phyloP scores from a whole-genome alignment of 2,113 vertebrate genomes.

The Phylloscopus trochiloides region DNA sequence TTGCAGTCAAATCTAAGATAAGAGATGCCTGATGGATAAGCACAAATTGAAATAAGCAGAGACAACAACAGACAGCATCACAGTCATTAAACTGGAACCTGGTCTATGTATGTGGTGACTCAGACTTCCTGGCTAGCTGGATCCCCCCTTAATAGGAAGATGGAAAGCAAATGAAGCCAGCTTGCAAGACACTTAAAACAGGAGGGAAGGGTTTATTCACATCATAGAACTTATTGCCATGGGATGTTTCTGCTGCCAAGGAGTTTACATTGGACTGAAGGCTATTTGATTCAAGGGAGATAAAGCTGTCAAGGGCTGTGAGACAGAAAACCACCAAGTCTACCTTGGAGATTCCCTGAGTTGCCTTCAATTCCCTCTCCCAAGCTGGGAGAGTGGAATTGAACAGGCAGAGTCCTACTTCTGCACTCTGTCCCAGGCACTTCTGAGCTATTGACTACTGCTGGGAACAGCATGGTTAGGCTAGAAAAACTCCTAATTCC shows the following conservation, averaged over 20 bases:
- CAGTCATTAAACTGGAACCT: neutral
- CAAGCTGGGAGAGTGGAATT: neutral
- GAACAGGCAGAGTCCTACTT: neutral
- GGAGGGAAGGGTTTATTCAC: neutral
- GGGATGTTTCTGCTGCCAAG: neutral
- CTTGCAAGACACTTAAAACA: neutral
- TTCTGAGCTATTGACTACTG: neutral
- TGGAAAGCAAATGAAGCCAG: neutral
- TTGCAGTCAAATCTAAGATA: neutral
- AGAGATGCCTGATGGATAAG: neutral
- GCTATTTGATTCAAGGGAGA: neutral
- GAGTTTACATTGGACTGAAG: neutral
- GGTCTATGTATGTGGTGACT: neutral
- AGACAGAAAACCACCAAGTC: neutral
- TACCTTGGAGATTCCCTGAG: accelerated
- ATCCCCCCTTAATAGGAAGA: neutral
- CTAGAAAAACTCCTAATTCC: neutral
- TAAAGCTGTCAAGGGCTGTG: neutral
- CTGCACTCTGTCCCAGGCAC: neutral
- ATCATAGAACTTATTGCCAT: neutral
- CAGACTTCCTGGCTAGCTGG: neutral
- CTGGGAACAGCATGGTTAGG: neutral
- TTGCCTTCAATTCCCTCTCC: too few relatives aligned
- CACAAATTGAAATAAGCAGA: slow-evolving; percentile 6
- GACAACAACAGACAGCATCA: neutral